Evolutionary conservation across 2,797 vertebrate species (phyloP).

Genomic region (Rhinoraja longicauda): DNA sequence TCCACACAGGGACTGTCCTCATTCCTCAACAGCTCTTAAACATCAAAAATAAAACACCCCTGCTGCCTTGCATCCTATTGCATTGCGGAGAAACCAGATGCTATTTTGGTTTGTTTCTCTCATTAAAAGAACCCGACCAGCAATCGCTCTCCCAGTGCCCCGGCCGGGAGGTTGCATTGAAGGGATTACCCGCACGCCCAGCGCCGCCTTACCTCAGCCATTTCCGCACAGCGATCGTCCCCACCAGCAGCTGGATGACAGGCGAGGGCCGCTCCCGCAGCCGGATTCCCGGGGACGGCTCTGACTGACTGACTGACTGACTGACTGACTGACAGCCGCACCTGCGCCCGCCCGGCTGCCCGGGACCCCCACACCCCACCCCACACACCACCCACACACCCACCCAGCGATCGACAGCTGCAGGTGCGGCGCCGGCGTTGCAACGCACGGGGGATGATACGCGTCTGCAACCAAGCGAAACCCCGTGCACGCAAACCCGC

Average conservation of each 20-base stretch:
- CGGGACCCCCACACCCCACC: too few relatives aligned
- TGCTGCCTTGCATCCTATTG: neutral
- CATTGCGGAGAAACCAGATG: neutral
- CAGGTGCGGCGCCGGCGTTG: too few relatives aligned
- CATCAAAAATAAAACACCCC: too few relatives aligned
- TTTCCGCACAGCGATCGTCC: neutral
- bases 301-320: too few relatives aligned
- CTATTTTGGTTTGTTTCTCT: neutral
- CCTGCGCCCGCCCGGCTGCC: neutral
- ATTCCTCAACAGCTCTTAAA: neutral
- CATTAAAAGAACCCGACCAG: too few relatives aligned
- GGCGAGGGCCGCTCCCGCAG: neutral
- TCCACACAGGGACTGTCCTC: neutral
- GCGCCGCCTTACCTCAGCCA: slow-evolving; percentile 28
- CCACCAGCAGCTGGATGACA: slow-evolving; percentile 10
- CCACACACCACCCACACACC: too few relatives aligned
- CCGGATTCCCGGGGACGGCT: neutral
- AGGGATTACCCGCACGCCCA: neutral
- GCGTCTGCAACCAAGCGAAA: too few relatives aligned
- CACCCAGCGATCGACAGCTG: too few relatives aligned
- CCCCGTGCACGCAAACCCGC: too few relatives aligned
- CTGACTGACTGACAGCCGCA: neutral
- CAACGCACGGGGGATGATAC: too few relatives aligned
- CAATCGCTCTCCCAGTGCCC: too few relatives aligned
- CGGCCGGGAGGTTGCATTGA: neutral